Evolutionary conservation across 2,888 invertebrate species (phyloP), one percentile per base, ranked within the genome.

Genomic region (Tryphoninae sp.): DNA sequence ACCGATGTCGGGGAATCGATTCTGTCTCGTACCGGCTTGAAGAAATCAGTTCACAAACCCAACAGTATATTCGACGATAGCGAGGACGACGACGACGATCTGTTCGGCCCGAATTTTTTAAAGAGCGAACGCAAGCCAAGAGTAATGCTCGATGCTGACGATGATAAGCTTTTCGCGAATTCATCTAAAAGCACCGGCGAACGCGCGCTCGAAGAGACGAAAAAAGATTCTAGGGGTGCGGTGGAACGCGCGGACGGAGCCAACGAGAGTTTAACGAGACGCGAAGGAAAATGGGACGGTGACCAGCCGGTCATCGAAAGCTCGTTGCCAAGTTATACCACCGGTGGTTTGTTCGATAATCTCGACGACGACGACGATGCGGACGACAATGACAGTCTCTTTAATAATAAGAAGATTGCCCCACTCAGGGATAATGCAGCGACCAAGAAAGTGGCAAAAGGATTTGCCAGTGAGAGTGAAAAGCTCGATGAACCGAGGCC

Each of bases 11-110:
- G 45, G 8, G 67, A 67, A 68, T 61, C 19, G 1, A 45, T 58
- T 22, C 33, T 23, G 2, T 11, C 22, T 33, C 19, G 58, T 9
- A 51, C 3, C 16, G 22, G 58, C 13, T 33, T 53, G n/a, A 64
- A 49, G n/a, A 81, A 80, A 51, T 73, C 80, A 33, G 22, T 59
- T n/a, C 53, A 59, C 8, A 83, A 84, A 11, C 62, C 71, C 9
- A 83, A 79, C 13, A 87, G 86, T 51, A 82, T 91, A 40, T 91
- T 91, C 69, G 89, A 88, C 67, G 89, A 90, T 51, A 87, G 86
- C 42, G 88, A 89, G 4, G 87, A 87, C 26, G 83, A 87, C 33
- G 83, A 86, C 51, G 84, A 86, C 22, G 88, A 87, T 76, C 69
- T 89, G 19, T 89, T 89, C 23, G 80, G 81, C 45, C 45, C 78